Percentiles rank a stretch among this genome's conserved stretches.
Conservation (phyloP, 2,113 vertebrate genomes). For the rat (Rattus norvegicus) region DNA sequence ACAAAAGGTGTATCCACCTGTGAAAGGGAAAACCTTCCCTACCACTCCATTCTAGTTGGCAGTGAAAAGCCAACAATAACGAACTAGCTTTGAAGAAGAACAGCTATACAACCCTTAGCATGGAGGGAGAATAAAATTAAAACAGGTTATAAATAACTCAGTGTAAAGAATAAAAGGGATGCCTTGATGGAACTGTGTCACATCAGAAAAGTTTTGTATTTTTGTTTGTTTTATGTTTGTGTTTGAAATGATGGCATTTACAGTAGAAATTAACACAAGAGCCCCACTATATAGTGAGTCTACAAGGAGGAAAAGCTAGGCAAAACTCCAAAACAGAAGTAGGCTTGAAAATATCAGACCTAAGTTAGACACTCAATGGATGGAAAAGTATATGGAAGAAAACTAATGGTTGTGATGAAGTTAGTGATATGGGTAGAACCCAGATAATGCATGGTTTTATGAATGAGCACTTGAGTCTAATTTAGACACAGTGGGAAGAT, state of each 20-base stretch:
- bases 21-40: too few relatives aligned
- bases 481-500: neutral
- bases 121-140: neutral
- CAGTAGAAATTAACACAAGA: neutral
- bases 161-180: neutral
- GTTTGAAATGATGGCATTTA: neutral
- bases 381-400: neutral
- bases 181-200: neutral
- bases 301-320: neutral
- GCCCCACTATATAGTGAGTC: neutral
- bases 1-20: neutral
- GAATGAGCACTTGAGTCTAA: neutral
- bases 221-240: neutral
- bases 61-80: neutral
- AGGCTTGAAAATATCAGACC: neutral
- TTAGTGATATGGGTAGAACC: neutral
- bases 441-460: neutral
- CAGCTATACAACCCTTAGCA: neutral
- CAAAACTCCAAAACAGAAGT: neutral
- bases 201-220: neutral
- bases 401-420: neutral
- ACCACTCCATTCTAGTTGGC: neutral
- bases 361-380: neutral
- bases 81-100: too few relatives aligned
- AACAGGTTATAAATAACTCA: neutral